Conservation (phyloP, 2,797 vertebrate species). For the Dipus sagitta region DNA sequence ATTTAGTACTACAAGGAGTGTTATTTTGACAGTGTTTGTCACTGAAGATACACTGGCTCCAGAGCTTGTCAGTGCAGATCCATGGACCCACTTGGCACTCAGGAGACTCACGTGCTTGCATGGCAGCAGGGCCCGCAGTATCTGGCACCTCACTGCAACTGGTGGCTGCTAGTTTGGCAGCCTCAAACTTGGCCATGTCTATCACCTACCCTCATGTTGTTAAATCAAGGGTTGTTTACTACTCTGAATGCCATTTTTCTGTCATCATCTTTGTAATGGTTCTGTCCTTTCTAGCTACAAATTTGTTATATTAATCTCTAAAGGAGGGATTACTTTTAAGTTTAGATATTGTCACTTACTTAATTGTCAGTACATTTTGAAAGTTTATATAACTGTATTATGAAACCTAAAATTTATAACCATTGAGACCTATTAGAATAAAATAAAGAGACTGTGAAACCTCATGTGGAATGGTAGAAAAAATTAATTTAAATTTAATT, state of each 20-base stretch:
- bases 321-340: conserved; percentile 51
- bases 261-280: conserved; percentile 75
- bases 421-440: not conserved
- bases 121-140: conserved; percentile 45
- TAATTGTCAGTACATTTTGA: not conserved
- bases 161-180: conserved; percentile 73
- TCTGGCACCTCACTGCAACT: conserved; percentile 59
- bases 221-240: conserved; percentile 62
- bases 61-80: conserved; percentile 53
- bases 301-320: conserved; percentile 58
- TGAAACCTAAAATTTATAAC: conserved; percentile 43
- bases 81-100: conserved; percentile 61
- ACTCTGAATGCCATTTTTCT: conserved; percentile 70
- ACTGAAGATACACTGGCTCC: not conserved
- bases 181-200: conserved; percentile 71
- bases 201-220: conserved; percentile 64
- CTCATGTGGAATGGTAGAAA: conserved; percentile 21
- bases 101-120: conserved; percentile 51
- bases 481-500: not conserved
- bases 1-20: conserved; percentile 36
- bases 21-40: conserved; percentile 75
- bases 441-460: not conserved
- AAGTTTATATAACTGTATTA: not conserved
- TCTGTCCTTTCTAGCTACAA: not conserved
- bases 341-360: not conserved